These are phyloP conservation scores for Bovichtus variegatus DNA, from an alignment of 2,797 vertebrate species.

Conservation along the genomic window DNA sequence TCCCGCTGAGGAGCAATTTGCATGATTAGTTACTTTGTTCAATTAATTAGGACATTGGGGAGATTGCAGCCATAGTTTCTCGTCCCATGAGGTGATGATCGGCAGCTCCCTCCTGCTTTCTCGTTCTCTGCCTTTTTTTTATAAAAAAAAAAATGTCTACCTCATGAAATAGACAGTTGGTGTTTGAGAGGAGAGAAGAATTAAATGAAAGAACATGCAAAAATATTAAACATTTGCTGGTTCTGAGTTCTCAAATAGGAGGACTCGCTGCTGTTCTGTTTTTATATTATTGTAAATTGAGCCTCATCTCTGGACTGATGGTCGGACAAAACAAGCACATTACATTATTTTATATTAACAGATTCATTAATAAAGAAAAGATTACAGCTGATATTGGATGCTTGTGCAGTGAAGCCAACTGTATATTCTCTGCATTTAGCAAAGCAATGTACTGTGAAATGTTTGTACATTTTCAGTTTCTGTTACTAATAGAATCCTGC, in stretches of 20 bases:
- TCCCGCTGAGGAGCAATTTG: conserved; percentile 49
- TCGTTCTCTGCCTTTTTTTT: conserved; percentile 34
- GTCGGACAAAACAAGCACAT: neutral
- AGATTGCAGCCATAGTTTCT: conserved; percentile 43
- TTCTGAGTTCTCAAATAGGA: neutral
- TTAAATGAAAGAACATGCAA: conserved; percentile 31
- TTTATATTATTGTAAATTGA: neutral
- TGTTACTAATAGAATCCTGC: neutral
- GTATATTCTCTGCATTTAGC: neutral
- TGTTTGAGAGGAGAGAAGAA: conserved; percentile 16
- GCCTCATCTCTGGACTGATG: neutral
- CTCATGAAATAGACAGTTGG: conserved; percentile 49
- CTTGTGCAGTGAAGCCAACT: neutral
- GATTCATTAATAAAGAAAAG: neutral
- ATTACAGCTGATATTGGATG: neutral
- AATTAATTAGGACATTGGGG: conserved; percentile 67
- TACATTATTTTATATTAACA: neutral
- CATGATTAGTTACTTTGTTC: conserved; percentile 68
- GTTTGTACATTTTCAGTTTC: neutral
- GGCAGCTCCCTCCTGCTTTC: conserved; percentile 44
- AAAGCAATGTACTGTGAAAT: neutral
- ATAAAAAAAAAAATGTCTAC: no score
- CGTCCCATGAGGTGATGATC: conserved; percentile 50
- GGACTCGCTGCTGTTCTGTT: neutral
- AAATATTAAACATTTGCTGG: neutral